A percentile compares a stretch with the other conserved stretches of the same genome.
phyloP scores from a whole-genome alignment of 2,888 invertebrate species.

The Metalampra italica region DNA sequence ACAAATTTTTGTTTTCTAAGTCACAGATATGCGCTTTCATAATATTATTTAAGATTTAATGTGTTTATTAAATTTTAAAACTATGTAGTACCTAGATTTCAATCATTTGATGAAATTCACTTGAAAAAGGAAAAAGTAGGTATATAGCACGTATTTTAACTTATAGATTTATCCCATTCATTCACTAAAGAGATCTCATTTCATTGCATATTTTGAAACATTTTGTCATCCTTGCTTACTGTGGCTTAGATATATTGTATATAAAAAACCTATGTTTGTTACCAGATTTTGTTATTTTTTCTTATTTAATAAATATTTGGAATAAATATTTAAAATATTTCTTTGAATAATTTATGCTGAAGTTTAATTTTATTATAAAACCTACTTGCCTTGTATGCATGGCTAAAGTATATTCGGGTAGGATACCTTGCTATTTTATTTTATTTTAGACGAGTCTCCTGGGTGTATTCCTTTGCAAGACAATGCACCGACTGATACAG shows the following conservation, averaged over 20 bases:
- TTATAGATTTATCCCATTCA: neutral
- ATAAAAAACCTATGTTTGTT: constrained; percentile 59
- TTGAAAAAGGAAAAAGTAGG: too few species aligned
- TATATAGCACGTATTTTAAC: neutral
- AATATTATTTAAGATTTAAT: constrained; percentile 7
- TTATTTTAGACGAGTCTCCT: too few species aligned
- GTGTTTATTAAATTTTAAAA: constrained; percentile 2
- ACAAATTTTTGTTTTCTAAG: constrained; percentile 57
- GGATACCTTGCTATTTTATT: too few species aligned
- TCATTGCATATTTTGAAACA: constrained; percentile 12
- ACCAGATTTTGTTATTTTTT: constrained; percentile 72
- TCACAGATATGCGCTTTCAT: constrained; percentile 43
- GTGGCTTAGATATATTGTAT: constrained; percentile 60
- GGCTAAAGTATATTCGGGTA: too few species aligned
- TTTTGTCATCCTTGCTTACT: constrained; percentile 27
- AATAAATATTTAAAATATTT: constrained; percentile 72
- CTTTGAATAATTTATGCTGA: constrained; percentile 39
- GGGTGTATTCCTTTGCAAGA: too few species aligned
- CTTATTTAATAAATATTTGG: constrained; percentile 61
- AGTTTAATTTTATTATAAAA: neutral
- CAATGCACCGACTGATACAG: too few species aligned
- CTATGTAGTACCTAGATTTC: neutral
- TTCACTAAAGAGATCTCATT: constrained; percentile 37
- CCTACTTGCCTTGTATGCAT: neutral
- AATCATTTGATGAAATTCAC: too few species aligned